Conservation (phyloP, 2,888 invertebrate species). For the Clepsis dumicolana region DNA sequence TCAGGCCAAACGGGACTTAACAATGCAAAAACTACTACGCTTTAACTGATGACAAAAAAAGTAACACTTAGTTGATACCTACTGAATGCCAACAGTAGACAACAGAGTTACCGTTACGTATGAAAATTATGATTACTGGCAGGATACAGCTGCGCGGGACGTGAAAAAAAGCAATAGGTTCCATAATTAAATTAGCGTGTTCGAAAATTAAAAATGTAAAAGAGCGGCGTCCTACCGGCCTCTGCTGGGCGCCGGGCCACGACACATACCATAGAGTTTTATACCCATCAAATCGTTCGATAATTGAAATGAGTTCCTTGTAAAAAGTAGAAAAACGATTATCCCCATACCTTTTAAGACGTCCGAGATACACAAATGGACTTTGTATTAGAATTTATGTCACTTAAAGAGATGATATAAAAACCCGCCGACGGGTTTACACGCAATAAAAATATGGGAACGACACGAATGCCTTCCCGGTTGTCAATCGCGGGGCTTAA, state of each 20-base stretch:
- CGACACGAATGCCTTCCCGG: slow-evolving; percentile 80
- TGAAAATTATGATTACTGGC: slow-evolving; percentile 69
- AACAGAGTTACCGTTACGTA: slow-evolving; percentile 66
- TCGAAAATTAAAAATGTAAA: slow-evolving; percentile 72
- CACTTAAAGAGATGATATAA: slow-evolving; percentile 85
- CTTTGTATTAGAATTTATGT: slow-evolving; percentile 86
- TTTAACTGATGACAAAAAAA: neutral
- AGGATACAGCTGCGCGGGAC: slow-evolving; percentile 76
- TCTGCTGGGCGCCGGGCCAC: slow-evolving; percentile 78
- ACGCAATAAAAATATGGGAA: slow-evolving; percentile 86
- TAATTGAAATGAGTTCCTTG: slow-evolving; percentile 87
- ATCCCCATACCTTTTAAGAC: slow-evolving; percentile 85
- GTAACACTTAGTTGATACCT: slow-evolving; percentile 18
- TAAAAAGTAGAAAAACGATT: slow-evolving; percentile 86
- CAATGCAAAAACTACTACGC: slow-evolving; percentile 22
- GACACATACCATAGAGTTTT: slow-evolving; percentile 81
- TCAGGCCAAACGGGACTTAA: slow-evolving; percentile 9
- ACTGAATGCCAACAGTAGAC: slow-evolving; percentile 29
- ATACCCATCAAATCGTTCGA: slow-evolving; percentile 83
- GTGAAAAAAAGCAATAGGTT: slow-evolving; percentile 66
- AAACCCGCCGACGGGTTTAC: slow-evolving; percentile 84
- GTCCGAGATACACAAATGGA: slow-evolving; percentile 86
- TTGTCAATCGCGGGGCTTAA: slow-evolving; percentile 83
- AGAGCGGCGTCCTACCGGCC: slow-evolving; percentile 72
- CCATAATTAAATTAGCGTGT: slow-evolving; percentile 85